Evolutionary conservation across 2,888 invertebrate genomes (phyloP), one percentile per base, ranked within the genome.

Genomic region (Phalera bucephala): DNA sequence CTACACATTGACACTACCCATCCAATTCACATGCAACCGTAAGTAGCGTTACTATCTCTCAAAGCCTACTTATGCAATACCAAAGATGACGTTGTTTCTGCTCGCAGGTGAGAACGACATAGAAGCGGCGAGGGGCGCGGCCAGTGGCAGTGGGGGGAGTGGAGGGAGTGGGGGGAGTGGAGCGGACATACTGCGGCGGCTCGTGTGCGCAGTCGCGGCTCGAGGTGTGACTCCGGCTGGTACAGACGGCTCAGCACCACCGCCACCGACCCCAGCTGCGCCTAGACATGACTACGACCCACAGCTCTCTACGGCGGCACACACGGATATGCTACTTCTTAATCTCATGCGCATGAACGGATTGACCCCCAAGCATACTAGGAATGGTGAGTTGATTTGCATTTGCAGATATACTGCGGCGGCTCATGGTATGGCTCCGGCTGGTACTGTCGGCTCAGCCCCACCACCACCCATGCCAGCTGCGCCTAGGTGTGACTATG

Each of bases 321-420:
- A 85, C 53, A 83, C 86, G 0, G 87, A 87, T 51, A 85, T 87
- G 85, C 55, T 88, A 59, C 72, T 88, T 47, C 59, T 85, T 21
- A 86, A 87, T 43, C 72, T 88, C 23, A 87, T 88, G 87, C 72
- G 86, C 22, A 85, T 86, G 48, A 86, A 87, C 47, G 86, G 86
- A 9, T 59, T 86, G 36, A 76, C 84, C 36, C 76, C 77, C n/a
- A 69, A 65, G 23, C 72, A 64, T 33, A 44, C 64, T n/a, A 65
- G 67, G 21, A 72, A 76, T 29, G 72, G 84, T 81, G 9, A 64
- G 70, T 55, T 2, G 3, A 5, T 25, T 5, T 33, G n/a, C n/a
- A n/a, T n/a, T n/a, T n/a, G 54, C 74, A 0, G 84, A 84, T 40
- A 79, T 83, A 8, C 67, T 88, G 29, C 74, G 70, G 36, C 72